Evolutionary conservation across 1,140 invertebrate genomes (phyloP).

Genomic region (Drosophila pseudoananassae): DNA sequence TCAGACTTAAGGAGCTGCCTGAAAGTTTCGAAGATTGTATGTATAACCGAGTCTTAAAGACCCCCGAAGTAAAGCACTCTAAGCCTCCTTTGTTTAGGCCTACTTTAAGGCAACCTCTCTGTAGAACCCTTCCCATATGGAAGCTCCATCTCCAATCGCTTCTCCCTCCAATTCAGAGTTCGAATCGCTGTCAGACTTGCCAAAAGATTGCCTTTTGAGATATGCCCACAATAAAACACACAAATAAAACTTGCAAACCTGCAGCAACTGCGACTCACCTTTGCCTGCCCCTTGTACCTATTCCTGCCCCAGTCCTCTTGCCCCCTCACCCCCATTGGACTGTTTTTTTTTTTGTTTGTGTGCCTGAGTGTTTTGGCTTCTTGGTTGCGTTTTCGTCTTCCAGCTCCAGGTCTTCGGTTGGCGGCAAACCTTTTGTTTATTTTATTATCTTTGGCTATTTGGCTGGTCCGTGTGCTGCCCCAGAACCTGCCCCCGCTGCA

Average conservation of each 20-base stretch:
- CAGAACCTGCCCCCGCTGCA: slow-evolving; percentile 12
- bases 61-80: too few species aligned
- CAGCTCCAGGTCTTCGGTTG: slow-evolving; percentile 23
- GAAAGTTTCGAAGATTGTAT: neutral
- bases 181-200: slow-evolving; percentile 62
- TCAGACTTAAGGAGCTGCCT: slow-evolving; percentile 11
- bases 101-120: neutral
- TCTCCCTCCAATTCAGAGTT: slow-evolving; percentile 46
- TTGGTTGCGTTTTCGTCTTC: slow-evolving; percentile 60
- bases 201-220: slow-evolving; percentile 78
- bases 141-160: slow-evolving; percentile 43
- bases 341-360: neutral
- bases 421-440: slow-evolving; percentile 80
- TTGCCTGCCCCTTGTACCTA: slow-evolving; percentile 21
- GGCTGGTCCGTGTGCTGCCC: slow-evolving; percentile 51
- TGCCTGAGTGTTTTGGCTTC: slow-evolving; percentile 49
- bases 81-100: neutral
- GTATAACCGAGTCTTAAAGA: too few species aligned
- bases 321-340: neutral
- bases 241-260: slow-evolving; percentile 79
- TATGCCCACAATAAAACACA: slow-evolving; percentile 82
- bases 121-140: slow-evolving; percentile 29
- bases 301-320: slow-evolving; percentile 8
- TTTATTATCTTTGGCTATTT: slow-evolving; percentile 82
- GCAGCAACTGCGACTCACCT: slow-evolving; percentile 76